Percentiles rank a stretch among this genome's conserved stretches.
phyloP scores from a whole-genome alignment of 2,797 vertebrate species.

The Chaenodraco wilsoni region DNA sequence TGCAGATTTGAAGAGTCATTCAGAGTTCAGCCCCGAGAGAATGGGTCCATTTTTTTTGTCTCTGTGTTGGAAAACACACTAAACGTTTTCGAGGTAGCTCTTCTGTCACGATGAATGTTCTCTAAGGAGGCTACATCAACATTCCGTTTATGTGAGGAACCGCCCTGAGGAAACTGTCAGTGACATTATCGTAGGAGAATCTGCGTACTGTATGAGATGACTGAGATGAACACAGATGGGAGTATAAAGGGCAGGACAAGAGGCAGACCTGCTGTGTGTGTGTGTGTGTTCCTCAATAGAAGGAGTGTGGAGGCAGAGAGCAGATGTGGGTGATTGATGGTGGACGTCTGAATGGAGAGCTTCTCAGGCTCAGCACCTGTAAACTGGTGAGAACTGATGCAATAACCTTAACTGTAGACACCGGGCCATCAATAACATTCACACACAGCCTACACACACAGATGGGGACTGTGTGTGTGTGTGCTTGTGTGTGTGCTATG shows the following conservation, averaged over 20 bases:
- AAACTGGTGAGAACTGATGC: constrained; percentile 76
- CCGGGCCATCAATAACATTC: constrained; percentile 77
- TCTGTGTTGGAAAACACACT: constrained; percentile 12
- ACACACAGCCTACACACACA: constrained; percentile 38
- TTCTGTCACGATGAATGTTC: constrained; percentile 32
- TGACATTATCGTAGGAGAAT: constrained; percentile 63
- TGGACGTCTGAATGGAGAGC: constrained; percentile 67
- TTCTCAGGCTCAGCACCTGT: constrained; percentile 70
- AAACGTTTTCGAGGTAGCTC: constrained; percentile 23
- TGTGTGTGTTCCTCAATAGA: constrained; percentile 22
- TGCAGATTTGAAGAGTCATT: constrained; percentile 67
- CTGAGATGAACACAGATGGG: constrained; percentile 40
- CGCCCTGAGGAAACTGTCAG: constrained; percentile 44
- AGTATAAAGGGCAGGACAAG: constrained; percentile 62
- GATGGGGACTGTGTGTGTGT: constrained; percentile 15
- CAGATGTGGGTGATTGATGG: constrained; percentile 79
- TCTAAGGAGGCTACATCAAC: constrained; percentile 35
- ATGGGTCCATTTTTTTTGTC: constrained; percentile 35
- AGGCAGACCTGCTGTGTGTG: constrained; percentile 15
- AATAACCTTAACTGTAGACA: constrained; percentile 81
- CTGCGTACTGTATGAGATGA: constrained; percentile 56
- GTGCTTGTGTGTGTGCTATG: constrained; percentile 10
- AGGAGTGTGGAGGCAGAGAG: constrained; percentile 41
- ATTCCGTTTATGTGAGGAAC: constrained; percentile 35
- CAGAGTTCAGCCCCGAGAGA: constrained; percentile 63